These are phyloP conservation scores for Steinernema khuongi DNA, from an alignment of 1,140 invertebrate species.

Conservation along the genomic window DNA sequence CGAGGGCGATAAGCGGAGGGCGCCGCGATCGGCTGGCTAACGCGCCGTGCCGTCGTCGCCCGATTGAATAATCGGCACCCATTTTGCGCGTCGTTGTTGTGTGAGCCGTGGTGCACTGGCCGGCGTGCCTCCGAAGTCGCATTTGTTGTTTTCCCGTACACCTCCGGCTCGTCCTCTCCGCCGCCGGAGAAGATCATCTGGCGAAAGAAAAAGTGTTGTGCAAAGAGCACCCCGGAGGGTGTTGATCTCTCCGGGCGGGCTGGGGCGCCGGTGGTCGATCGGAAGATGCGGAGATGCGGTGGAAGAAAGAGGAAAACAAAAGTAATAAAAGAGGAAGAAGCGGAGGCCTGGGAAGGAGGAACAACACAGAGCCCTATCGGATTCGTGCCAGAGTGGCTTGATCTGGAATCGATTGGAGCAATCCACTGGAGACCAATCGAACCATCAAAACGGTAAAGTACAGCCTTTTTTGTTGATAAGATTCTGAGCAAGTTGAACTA, in stretches of 20 bases:
- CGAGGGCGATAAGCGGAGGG: too few species aligned
- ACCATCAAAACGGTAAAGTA: too few species aligned
- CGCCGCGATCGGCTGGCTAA: too few species aligned
- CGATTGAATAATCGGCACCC: slow-evolving; percentile 16
- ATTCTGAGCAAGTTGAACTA: too few species aligned
- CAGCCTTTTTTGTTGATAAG: too few species aligned
- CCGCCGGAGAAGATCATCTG: neutral
- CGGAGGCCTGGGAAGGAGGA: too few species aligned
- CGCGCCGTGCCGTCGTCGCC: slow-evolving; percentile 2
- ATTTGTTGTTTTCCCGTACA: slow-evolving; percentile 12
- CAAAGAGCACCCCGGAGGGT: neutral
- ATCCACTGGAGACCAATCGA: too few species aligned
- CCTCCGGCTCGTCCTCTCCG: neutral
- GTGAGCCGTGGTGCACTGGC: neutral
- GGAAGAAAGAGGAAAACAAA: neutral
- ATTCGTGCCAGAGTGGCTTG: too few species aligned
- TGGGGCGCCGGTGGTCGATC: too few species aligned
- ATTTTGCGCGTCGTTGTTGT: slow-evolving; percentile 7
- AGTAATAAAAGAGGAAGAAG: slow-evolving; percentile 5
- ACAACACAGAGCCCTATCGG: too few species aligned
- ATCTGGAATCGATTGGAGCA: too few species aligned
- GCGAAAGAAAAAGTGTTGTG: neutral
- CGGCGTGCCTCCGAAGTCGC: neutral
- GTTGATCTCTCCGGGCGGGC: slow-evolving; percentile 3
- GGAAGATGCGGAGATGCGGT: neutral